Conservation (phyloP, 2,113 vertebrate genomes). For the Notothenia coriiceps region DNA sequence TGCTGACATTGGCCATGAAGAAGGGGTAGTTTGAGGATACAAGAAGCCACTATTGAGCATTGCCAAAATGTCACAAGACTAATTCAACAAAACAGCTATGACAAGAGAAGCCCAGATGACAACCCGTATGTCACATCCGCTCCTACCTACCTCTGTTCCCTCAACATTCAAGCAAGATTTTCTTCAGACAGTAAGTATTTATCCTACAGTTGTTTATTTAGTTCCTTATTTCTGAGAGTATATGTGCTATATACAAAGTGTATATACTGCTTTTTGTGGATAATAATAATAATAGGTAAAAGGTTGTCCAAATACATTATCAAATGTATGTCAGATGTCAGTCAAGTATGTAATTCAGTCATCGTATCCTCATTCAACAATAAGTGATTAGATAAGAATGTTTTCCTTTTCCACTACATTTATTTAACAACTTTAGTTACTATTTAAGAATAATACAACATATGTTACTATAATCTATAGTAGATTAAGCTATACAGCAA, state of each 20-base stretch:
- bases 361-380: too few relatives aligned
- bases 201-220: not conserved
- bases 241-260: too few relatives aligned
- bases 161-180: conserved; percentile 1
- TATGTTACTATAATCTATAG: not conserved
- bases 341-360: too few relatives aligned
- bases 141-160: not conserved
- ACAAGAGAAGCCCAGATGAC: conserved; percentile 31
- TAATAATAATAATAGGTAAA: not conserved
- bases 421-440: not conserved
- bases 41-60: conserved; percentile 32
- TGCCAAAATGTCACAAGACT: conserved; percentile 40
- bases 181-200: conserved; percentile 13
- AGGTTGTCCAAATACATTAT: not conserved
- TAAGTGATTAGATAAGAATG: too few relatives aligned
- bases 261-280: not conserved
- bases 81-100: conserved; percentile 50
- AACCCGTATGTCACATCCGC: conserved; percentile 2
- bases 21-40: conserved; percentile 28
- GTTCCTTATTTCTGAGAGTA: not conserved
- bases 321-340: too few relatives aligned
- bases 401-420: not conserved
- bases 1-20: conserved; percentile 47
- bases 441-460: not conserved
- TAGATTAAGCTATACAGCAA: not conserved